phyloP scores from a whole-genome alignment of 2,797 vertebrate genomes.

The Rhinophrynus dorsalis region DNA sequence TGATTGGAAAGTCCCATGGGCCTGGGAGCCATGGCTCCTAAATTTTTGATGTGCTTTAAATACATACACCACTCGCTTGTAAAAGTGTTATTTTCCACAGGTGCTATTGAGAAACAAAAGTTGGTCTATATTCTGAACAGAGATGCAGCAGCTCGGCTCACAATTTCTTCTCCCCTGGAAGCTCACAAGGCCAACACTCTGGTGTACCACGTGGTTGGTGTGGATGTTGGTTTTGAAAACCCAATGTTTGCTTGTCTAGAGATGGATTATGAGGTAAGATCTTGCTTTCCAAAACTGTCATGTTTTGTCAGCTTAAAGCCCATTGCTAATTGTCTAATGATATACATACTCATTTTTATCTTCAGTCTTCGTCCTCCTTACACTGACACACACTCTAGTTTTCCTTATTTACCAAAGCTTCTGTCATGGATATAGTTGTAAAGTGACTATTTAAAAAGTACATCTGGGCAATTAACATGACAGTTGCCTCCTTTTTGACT shows the following conservation, averaged over 20 bases:
- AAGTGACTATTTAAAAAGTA: too few relatives aligned
- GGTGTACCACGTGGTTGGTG: conserved; percentile 96
- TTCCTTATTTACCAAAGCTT: too few relatives aligned
- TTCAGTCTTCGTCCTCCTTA: too few relatives aligned
- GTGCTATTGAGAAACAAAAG: conserved; percentile 98
- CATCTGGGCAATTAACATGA: too few relatives aligned
- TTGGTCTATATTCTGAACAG: conserved; percentile 97
- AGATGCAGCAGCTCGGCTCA: conserved; percentile 93
- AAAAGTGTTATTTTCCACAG: conserved; percentile 63
- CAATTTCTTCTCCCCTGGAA: conserved; percentile 95
- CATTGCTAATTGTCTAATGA: background rate
- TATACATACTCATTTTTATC: too few relatives aligned
- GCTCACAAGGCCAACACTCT: conserved; percentile 97
- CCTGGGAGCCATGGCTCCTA: too few relatives aligned
- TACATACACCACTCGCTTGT: too few relatives aligned
- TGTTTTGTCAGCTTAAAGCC: background rate
- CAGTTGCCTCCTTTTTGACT: too few relatives aligned
- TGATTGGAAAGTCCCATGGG: too few relatives aligned
- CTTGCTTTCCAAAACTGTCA: background rate
- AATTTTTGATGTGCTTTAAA: too few relatives aligned
- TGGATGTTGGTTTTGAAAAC: conserved; percentile 97
- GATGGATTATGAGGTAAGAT: conserved; percentile 95
- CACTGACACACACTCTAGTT: too few relatives aligned
- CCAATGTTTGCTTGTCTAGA: conserved; percentile 98
- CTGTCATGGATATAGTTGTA: too few relatives aligned